Base-by-base conservation (phyloP, 2,113 vertebrate genomes). In the Saccopteryx leptura region DNA sequence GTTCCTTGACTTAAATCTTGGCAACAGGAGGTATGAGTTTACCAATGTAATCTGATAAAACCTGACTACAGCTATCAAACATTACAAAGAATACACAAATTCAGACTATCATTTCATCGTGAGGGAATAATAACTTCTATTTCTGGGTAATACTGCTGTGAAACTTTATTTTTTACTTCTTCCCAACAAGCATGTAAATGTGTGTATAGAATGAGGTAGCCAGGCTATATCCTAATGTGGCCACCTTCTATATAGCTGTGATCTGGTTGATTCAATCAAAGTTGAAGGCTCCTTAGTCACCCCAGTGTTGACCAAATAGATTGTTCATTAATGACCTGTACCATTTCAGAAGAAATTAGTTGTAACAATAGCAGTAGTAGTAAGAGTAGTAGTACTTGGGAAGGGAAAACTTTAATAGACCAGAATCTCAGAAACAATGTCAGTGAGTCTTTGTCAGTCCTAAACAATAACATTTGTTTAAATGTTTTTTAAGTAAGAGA, bases 121-220 rank as follows among this genome's bases (percentile, higher is more conserved):
- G 18, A 83, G 85, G 63, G n/a, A 24, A n/a, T 6, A 56, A 13
- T 82, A 54, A 50, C 33, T 69, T 79, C 54, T 12, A 74, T 61
- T 72, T 85, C 31, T 66, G 31, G 12, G 7, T 65, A 60, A 15
- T 31, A 63, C 18, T n/a, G 72, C 69, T 87, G 12, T 56, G 48
- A 87, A 82, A 88, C 23, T 66, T 88, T 66, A 18, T 76, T 82
- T 91, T 12, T 79, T 24, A 58, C 56, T 17, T 89, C 58, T 89
- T 92, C 74, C 28, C 72, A 89, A 68, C 24, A 85, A 33, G 84
- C 72, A 60, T n/a, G 33, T 24, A 84, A 79, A 65, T 52, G 54
- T 91, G 63, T 65, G 6, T 56, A 58, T 76, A 26, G 63, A 50
- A 65, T 28, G 6, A 52, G 28, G 33, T 46, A 33, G 9, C 28